Percentiles rank a stretch among this genome's conserved stretches.
Conservation (phyloP, 2,888 invertebrate species). For the Drosophila gaucha region DNA sequence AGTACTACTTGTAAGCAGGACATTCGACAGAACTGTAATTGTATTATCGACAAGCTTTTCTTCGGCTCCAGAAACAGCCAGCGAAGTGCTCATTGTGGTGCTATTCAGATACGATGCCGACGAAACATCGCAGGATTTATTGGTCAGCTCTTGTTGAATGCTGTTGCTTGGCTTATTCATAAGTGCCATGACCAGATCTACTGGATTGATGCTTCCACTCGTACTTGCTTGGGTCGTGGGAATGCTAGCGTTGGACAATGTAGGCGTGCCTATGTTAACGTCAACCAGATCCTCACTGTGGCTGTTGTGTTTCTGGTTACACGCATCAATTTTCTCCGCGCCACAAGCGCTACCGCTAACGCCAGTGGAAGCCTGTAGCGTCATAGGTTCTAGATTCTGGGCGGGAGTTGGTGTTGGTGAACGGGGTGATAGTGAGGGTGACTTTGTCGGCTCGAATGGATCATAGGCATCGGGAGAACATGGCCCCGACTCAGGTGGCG, state of each 20-base stretch:
- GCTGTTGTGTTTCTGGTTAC: conserved; percentile 38
- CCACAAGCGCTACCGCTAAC: not conserved
- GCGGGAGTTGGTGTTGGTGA: conserved; percentile 82
- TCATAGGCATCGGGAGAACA: conserved; percentile 94
- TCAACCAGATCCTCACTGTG: conserved; percentile 44
- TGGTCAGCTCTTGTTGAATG: conserved; percentile 70
- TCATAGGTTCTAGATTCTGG: conserved; percentile 62
- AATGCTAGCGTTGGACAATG: conserved; percentile 59
- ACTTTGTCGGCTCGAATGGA: conserved; percentile 96
- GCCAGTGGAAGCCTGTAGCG: conserved; percentile 15
- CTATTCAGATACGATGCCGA: conserved; percentile 65
- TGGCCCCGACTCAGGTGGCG: conserved; percentile 89
- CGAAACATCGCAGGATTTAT: conserved; percentile 69
- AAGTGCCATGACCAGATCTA: conserved; percentile 87
- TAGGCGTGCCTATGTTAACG: conserved; percentile 28
- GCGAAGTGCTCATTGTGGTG: conserved; percentile 47
- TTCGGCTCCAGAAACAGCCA: conserved; percentile 59
- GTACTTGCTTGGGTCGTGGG: conserved; percentile 86
- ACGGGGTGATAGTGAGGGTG: conserved; percentile 85
- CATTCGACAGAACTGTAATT: conserved; percentile 83
- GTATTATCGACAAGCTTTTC: conserved; percentile 75
- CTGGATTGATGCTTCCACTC: conserved; percentile 86
- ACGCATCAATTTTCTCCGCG: conserved; percentile 51
- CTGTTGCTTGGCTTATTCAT: conserved; percentile 84
- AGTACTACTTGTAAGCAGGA: conserved; percentile 71